A percentile compares a stretch with the other conserved stretches of the same genome.
Conservation (phyloP, 1,140 invertebrate genomes). For the Drosophila kanapiae region DNA sequence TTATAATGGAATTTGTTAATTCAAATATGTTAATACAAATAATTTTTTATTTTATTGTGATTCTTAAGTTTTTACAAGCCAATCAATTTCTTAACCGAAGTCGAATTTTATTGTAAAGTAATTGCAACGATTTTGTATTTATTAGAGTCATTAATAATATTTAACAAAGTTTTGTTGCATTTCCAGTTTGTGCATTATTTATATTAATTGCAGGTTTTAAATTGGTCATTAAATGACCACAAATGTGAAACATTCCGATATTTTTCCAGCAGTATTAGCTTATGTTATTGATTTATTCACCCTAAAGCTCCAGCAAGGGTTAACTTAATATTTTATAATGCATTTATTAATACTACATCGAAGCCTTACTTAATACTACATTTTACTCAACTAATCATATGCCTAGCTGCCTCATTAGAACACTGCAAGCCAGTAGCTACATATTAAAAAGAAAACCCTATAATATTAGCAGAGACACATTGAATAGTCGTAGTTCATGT, state of each 20-base stretch:
- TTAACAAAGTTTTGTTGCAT: neutral
- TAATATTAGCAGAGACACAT: neutral
- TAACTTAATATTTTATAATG: neutral
- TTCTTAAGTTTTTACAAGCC: too few species aligned
- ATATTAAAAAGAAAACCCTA: neutral
- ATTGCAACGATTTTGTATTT: too few species aligned
- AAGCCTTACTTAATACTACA: neutral
- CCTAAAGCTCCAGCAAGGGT: neutral
- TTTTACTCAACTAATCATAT: neutral
- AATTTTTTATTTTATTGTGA: too few species aligned
- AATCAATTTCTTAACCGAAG: too few species aligned
- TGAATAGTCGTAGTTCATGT: neutral
- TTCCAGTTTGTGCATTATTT: neutral
- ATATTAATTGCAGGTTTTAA: neutral
- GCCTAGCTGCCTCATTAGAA: conserved; percentile 1
- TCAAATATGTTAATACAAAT: too few species aligned
- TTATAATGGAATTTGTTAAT: too few species aligned
- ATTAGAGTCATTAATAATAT: neutral
- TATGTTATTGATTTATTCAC: neutral
- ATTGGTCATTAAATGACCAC: neutral
- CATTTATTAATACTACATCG: neutral
- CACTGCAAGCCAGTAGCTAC: neutral
- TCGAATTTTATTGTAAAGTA: too few species aligned
- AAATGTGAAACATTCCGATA: neutral
- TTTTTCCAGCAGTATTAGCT: neutral